Evolutionary conservation across 1,140 invertebrate genomes (phyloP).

Genomic region (Periplaneta americana): DNA sequence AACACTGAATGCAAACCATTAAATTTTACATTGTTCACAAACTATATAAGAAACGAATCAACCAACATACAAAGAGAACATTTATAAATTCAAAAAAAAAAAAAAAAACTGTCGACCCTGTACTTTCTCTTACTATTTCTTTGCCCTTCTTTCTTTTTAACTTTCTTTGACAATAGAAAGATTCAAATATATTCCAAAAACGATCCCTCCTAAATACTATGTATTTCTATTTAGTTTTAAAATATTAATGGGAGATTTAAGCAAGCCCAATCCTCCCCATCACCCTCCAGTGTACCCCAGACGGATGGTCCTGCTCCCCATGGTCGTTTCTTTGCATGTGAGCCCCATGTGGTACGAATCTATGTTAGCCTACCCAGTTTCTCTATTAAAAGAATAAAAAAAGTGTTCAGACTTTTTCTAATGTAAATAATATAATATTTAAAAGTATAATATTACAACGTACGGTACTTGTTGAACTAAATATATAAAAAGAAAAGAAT

Average conservation of each 20-base stretch:
- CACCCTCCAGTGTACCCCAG: neutral
- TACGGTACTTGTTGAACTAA: slow-evolving; percentile 15
- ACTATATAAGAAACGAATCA: too few relatives aligned
- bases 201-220: too few relatives aligned
- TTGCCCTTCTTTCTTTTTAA: neutral
- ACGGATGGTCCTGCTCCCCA: neutral
- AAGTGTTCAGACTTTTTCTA: slow-evolving; percentile 19
- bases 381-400: neutral
- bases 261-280: neutral
- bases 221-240: too few relatives aligned
- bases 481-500: slow-evolving; percentile 2
- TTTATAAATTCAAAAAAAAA: too few relatives aligned
- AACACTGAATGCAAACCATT: too few relatives aligned
- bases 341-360: neutral
- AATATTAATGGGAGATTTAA: neutral
- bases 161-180: too few relatives aligned
- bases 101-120: too few relatives aligned
- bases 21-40: too few relatives aligned
- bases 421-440: slow-evolving; percentile 16
- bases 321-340: neutral
- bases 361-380: neutral
- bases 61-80: too few relatives aligned
- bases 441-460: slow-evolving; percentile 11
- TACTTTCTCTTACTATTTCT: neutral
- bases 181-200: too few relatives aligned